Evolutionary conservation across 2,888 invertebrate species (phyloP).

Genomic region (Mythimna lalbum): DNA sequence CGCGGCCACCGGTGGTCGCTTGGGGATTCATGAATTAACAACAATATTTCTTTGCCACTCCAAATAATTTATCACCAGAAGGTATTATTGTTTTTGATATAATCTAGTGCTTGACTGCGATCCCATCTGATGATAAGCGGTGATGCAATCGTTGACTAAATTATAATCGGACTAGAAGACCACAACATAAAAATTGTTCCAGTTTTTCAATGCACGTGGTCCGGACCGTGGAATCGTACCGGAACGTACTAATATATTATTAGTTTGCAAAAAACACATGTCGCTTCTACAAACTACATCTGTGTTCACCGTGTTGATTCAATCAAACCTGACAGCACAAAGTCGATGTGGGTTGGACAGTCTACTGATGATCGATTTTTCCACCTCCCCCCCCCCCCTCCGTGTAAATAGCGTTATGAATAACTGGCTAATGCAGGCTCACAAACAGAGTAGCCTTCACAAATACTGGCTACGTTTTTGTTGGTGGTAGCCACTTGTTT

Average conservation of each 20-base stretch:
- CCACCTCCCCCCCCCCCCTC: conserved; percentile 74
- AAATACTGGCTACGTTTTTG: conserved; percentile 49
- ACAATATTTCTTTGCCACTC: too few species aligned
- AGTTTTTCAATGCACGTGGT: too few species aligned
- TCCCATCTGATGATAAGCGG: too few species aligned
- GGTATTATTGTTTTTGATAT: too few species aligned
- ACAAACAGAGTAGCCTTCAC: conserved; percentile 59
- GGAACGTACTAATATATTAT: background rate
- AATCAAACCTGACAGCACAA: conserved; percentile 89
- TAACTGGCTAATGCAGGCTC: conserved; percentile 70
- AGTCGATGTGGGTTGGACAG: conserved; percentile 89
- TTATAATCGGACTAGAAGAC: too few species aligned
- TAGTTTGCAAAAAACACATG: conserved; percentile 39
- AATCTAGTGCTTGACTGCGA: too few species aligned
- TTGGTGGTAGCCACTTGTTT: conserved; percentile 28
- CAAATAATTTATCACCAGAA: too few species aligned
- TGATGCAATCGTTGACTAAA: too few species aligned
- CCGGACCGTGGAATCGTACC: too few species aligned
- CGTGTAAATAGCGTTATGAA: conserved; percentile 70
- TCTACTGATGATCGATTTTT: conserved; percentile 86
- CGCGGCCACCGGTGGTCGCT: too few species aligned
- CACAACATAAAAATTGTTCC: too few species aligned
- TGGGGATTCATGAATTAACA: too few species aligned
- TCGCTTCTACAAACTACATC: conserved; percentile 68
- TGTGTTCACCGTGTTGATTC: conserved; percentile 82